Evolutionary conservation across 2,797 vertebrate species (phyloP).

Genomic region (Cossypha dichroa): DNA sequence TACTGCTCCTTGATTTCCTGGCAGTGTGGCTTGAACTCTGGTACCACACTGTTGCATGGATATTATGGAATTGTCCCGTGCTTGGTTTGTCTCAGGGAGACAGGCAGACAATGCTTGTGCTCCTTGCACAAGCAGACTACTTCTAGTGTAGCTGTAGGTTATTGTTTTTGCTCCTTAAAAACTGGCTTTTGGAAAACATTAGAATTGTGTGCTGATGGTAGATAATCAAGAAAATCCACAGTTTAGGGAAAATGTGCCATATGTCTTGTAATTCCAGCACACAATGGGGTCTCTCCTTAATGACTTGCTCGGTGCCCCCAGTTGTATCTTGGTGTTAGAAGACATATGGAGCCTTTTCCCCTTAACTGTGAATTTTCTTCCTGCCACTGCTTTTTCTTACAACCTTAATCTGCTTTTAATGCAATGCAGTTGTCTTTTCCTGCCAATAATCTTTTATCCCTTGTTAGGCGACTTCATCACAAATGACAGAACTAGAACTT

Average conservation of each 20-base stretch:
- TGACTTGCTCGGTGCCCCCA: conserved; percentile 58
- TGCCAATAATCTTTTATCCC: conserved; percentile 75
- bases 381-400: conserved; percentile 68
- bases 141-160: neutral
- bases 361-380: conserved; percentile 63
- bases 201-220: conserved; percentile 20
- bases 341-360: conserved; percentile 71
- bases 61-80: accelerated
- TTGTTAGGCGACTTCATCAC: conserved; percentile 69
- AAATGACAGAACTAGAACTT: conserved; percentile 45
- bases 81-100: neutral
- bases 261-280: conserved; percentile 70
- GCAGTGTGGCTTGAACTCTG: neutral
- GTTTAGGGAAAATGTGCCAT: conserved; percentile 59
- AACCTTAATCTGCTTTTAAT: conserved; percentile 80
- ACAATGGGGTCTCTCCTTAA: conserved; percentile 71
- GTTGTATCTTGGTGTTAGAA: conserved; percentile 22
- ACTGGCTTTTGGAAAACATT: neutral
- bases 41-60: accelerated
- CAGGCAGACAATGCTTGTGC: neutral
- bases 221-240: conserved; percentile 51
- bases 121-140: neutral
- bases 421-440: conserved; percentile 66
- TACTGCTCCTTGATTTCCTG: neutral
- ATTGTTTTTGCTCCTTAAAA: neutral